Percentiles rank a stretch among this genome's conserved stretches.
Evolutionary conservation across 2,888 invertebrate species (phyloP).

Genomic region (Listrodromus nycthemerus): DNA sequence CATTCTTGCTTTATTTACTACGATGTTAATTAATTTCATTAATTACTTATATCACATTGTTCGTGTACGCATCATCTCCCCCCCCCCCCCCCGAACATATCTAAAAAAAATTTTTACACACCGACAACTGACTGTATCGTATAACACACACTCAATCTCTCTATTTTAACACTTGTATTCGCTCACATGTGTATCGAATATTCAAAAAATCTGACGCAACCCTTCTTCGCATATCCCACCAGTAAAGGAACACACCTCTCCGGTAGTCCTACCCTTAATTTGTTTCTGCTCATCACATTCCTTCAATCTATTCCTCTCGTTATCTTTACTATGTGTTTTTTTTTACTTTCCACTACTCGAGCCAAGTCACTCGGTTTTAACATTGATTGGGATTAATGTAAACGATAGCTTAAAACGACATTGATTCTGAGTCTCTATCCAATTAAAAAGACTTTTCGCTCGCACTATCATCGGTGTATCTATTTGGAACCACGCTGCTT

Average conservation of each 20-base stretch:
- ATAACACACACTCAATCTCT: neutral
- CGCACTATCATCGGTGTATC: slow-evolving; percentile 28
- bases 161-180: slow-evolving; percentile 33
- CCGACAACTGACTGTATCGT: slow-evolving; percentile 5
- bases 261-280: slow-evolving; percentile 47
- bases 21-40: slow-evolving; percentile 82
- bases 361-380: slow-evolving; percentile 68
- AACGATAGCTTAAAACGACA: slow-evolving; percentile 72
- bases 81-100: slow-evolving; percentile 51
- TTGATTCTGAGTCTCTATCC: slow-evolving; percentile 71
- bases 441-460: slow-evolving; percentile 44
- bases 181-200: slow-evolving; percentile 28
- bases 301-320: slow-evolving; percentile 27
- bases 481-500: slow-evolving; percentile 4
- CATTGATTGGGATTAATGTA: slow-evolving; percentile 72
- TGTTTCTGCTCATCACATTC: slow-evolving; percentile 20
- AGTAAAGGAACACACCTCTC: slow-evolving; percentile 32
- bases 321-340: slow-evolving; percentile 38
- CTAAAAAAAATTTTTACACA: slow-evolving; percentile 59
- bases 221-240: slow-evolving; percentile 18
- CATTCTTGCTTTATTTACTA: slow-evolving; percentile 72
- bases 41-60: slow-evolving; percentile 84
- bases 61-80: slow-evolving; percentile 76
- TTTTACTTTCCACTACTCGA: slow-evolving; percentile 70
- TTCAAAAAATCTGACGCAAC: slow-evolving; percentile 18